Percentiles rank a stretch among this genome's conserved stretches.
phyloP scores from a whole-genome alignment of 2,888 invertebrate species.

The Parnassius orleans region DNA sequence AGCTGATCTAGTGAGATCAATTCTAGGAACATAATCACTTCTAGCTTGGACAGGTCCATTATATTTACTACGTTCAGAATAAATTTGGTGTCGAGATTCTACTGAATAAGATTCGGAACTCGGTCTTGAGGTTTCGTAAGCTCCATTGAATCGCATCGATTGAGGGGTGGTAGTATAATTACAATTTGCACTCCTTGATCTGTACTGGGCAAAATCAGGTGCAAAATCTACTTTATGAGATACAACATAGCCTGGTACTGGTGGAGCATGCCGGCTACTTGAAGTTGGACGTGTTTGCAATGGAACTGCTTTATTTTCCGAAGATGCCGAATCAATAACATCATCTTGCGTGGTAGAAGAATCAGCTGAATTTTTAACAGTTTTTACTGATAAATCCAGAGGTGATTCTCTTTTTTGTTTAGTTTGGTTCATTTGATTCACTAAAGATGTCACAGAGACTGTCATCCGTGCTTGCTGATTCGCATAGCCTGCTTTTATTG shows the following conservation, averaged over 20 bases:
- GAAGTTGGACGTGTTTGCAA: constrained; percentile 57
- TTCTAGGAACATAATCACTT: constrained; percentile 68
- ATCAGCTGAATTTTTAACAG: constrained; percentile 92
- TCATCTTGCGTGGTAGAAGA: constrained; percentile 91
- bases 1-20: constrained; percentile 67
- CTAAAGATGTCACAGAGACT: constrained; percentile 72
- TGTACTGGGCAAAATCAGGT: constrained; percentile 84
- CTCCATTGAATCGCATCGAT: constrained; percentile 59
- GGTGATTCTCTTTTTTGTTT: constrained; percentile 88
- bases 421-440: constrained; percentile 73
- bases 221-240: constrained; percentile 90
- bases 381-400: constrained; percentile 93
- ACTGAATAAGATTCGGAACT: constrained; percentile 53
- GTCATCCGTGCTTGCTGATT: constrained; percentile 72
- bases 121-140: constrained; percentile 54
- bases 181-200: constrained; percentile 56
- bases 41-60: constrained; percentile 44
- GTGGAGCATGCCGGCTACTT: constrained; percentile 47
- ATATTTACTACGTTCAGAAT: constrained; percentile 61
- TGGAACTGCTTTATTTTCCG: constrained; percentile 58
- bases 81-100: constrained; percentile 62
- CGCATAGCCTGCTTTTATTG: constrained; percentile 61
- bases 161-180: constrained; percentile 46
- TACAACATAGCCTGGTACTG: constrained; percentile 48
- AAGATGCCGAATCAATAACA: constrained; percentile 67